Base-by-base conservation (phyloP, 2,113 vertebrate genomes). In the Rhizomys pruinosus region DNA sequence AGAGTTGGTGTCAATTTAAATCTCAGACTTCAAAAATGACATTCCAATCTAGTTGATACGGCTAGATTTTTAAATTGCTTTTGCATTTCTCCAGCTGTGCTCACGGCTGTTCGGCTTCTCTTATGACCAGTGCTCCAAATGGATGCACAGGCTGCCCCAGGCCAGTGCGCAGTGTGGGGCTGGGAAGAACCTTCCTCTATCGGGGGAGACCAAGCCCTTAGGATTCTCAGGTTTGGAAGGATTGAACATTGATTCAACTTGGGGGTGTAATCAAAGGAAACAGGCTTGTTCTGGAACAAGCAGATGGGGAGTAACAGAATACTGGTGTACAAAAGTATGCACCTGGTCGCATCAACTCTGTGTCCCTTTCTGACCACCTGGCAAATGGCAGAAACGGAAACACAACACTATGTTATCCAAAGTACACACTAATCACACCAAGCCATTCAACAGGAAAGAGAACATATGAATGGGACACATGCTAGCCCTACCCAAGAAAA, bases 21-120 rank as follows among this genome's bases (percentile, higher is more conserved):
- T 66, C 61, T 91, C 63, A 20, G 52, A 63, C 66, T 80, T 90
- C 55, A 86, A 44, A 81, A 66, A 52, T 13, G 68, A 81, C 16
- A 57, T 23, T 80, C 44, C 39, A 44, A 20, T 87, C 87, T 39
- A 52, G 19, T 7, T 42, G 61, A 74, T n/a, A n/a, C 3, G 47
- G 73, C 74, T 77, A 71, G 77, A 63, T 57, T 87, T 92, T 91
- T 29, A 79, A 89, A 72, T 11, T 8, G 37, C 23, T 69, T 94
- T 72, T 74, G 52, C 44, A 39, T 47, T 61, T 71, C n/a, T 44
- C 15, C 52, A 80, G 59, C 11, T 52, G 59, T 44, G 44, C n/a
- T 80, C 7, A 27, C 72, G 81, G 61, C 15, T 27, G 32, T 25
- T 27, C 3, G 61, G 27, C 44, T 47, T 10, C 4, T 63, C 44